Conservation (phyloP, 2,888 invertebrate genomes). For the Cynaeus angustus region DNA sequence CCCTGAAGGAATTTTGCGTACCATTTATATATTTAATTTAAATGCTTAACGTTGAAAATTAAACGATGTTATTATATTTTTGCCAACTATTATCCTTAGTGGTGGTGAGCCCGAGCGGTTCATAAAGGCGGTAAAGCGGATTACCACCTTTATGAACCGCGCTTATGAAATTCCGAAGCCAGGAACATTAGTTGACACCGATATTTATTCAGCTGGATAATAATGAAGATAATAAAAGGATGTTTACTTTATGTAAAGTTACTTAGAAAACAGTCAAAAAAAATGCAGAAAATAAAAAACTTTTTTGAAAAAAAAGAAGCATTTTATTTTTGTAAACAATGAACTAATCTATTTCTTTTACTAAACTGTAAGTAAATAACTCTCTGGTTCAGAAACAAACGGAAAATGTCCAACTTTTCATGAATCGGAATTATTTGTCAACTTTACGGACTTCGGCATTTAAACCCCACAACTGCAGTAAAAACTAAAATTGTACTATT, state of each 20-base stretch:
- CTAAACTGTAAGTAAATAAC: too few species aligned
- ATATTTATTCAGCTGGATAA: slow-evolving; percentile 28
- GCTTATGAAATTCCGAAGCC: slow-evolving; percentile 27
- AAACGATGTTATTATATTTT: slow-evolving; percentile 16
- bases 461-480: too few species aligned
- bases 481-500: too few species aligned
- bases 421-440: too few species aligned
- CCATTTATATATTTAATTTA: slow-evolving; percentile 1
- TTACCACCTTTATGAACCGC: slow-evolving; percentile 34
- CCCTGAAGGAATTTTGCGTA: slow-evolving; percentile 7
- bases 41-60: slow-evolving; percentile 25
- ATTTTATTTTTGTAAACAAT: too few species aligned
- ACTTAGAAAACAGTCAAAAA: too few species aligned
- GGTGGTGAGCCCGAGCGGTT: slow-evolving; percentile 10
- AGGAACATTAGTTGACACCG: slow-evolving; percentile 16
- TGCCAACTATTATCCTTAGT: slow-evolving; percentile 14
- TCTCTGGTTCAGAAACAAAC: too few species aligned
- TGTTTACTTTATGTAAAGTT: neutral
- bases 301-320: too few species aligned
- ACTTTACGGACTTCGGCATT: too few species aligned
- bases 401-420: too few species aligned
- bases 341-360: too few species aligned
- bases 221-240: slow-evolving; percentile 6
- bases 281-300: too few species aligned
- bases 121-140: slow-evolving; percentile 28